These are phyloP conservation scores for Hydrozoanthus gracilis DNA, from an alignment of 92 coral and sea anemone genomes.

Conservation along the genomic window DNA sequence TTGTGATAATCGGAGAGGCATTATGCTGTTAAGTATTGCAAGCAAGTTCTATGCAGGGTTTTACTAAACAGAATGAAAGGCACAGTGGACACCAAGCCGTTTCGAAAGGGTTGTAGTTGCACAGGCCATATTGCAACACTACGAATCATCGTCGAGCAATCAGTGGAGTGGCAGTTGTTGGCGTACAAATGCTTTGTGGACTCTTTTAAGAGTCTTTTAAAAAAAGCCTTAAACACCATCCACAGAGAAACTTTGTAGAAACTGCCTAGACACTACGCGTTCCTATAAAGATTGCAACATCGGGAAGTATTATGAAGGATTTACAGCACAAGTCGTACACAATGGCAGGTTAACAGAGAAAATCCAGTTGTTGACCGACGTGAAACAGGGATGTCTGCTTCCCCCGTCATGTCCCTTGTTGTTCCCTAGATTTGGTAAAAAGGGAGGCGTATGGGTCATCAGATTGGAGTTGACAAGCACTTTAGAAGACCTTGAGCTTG, in stretches of 20 bases:
- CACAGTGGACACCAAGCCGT: slow-evolving; percentile 29
- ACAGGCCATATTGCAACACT: slow-evolving; percentile 14
- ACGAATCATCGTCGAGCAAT: not conserved
- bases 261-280: slow-evolving; percentile 27
- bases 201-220: too few species aligned
- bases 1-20: not conserved
- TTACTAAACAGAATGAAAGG: slow-evolving; percentile 33
- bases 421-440: too few species aligned
- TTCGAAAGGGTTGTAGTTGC: slow-evolving; percentile 1
- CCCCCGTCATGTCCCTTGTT: too few species aligned
- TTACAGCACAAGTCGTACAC: slow-evolving; percentile 25
- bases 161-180: not conserved
- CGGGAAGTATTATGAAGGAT: slow-evolving; percentile 3
- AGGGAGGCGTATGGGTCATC: too few species aligned
- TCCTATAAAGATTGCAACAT: not conserved
- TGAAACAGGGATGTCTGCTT: too few species aligned
- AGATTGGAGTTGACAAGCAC: too few species aligned
- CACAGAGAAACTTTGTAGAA: slow-evolving; percentile 31
- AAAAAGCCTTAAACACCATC: not conserved
- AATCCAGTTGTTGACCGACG: not conserved
- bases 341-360: not conserved
- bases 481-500: not conserved
- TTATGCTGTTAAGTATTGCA: slow-evolving; percentile 46
- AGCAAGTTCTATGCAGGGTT: slow-evolving; percentile 38
- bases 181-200: not conserved